phyloP scores from a whole-genome alignment of 2,113 vertebrate genomes.

The Pampusana beccarii region DNA sequence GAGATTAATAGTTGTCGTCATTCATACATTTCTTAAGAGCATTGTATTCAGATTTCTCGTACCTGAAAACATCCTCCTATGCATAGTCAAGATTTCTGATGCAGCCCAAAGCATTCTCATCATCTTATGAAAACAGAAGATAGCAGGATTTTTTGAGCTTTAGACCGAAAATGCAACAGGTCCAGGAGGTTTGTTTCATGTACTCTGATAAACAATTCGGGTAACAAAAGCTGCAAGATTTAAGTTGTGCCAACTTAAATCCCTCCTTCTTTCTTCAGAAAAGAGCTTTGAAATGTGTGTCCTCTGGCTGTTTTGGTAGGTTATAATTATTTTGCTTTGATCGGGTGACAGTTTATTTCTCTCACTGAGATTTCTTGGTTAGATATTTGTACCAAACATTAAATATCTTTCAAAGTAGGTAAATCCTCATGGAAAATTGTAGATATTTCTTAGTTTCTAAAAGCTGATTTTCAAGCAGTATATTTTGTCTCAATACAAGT shows the following conservation, averaged over 20 bases:
- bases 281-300: neutral
- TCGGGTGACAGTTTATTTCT: neutral
- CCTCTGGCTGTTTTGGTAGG: neutral
- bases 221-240: neutral
- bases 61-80: neutral
- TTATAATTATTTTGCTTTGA: neutral
- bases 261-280: neutral
- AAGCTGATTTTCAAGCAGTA: neutral
- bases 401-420: neutral
- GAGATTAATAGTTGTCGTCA: neutral
- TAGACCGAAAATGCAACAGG: neutral
- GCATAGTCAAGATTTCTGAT: neutral
- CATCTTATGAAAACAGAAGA: neutral
- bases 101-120: neutral
- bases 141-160: neutral
- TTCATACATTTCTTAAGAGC: neutral
- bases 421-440: neutral
- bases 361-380: neutral
- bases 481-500: neutral
- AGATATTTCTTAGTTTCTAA: neutral
- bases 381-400: neutral
- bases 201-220: neutral
- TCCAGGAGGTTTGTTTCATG: neutral
- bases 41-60: neutral
- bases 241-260: neutral